Conservation (phyloP, 2,113 vertebrate genomes). For the Nannobrachium achirus region DNA sequence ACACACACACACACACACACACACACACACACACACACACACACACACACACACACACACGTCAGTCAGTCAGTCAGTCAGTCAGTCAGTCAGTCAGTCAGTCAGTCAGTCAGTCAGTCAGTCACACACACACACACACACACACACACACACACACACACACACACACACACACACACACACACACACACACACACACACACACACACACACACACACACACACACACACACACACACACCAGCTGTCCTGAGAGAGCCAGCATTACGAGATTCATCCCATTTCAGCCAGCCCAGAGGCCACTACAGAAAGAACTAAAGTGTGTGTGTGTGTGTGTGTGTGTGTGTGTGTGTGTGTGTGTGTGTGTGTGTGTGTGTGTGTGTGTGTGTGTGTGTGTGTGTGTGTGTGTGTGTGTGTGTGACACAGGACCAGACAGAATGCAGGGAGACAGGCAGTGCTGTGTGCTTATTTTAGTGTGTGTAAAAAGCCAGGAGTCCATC, state of each 20-base stretch:
- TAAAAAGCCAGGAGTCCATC: neutral
- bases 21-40: no score
- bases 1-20: no score
- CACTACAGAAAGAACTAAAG: no score
- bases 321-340: neutral
- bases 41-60: no score
- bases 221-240: slow-evolving; percentile 14
- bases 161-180: slow-evolving; percentile 7
- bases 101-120: no score
- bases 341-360: neutral
- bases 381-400: neutral
- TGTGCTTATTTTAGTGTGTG: neutral
- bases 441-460: neutral
- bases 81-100: no score
- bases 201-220: slow-evolving; percentile 15
- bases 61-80: no score
- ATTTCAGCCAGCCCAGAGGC: no score
- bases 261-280: neutral
- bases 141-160: neutral
- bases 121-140: no score
- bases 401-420: neutral
- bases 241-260: neutral
- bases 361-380: neutral
- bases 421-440: neutral
- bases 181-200: neutral